These are phyloP conservation scores for Amphipoea lucens DNA, from an alignment of 2,888 invertebrate species.

Conservation along the genomic window DNA sequence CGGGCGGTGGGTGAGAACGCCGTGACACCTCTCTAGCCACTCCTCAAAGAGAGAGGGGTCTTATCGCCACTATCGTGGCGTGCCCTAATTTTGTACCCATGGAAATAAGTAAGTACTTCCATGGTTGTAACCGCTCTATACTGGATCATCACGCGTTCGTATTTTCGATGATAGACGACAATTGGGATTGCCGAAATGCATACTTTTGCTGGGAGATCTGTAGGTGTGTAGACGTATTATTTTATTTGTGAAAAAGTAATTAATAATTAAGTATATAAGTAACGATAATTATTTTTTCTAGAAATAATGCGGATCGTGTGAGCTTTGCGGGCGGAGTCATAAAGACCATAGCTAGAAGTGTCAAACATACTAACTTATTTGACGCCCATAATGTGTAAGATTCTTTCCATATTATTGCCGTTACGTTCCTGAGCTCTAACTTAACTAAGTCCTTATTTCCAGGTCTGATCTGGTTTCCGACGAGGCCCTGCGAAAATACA, in stretches of 20 bases:
- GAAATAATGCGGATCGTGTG: constrained; percentile 76
- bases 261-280: neutral
- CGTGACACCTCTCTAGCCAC: no score
- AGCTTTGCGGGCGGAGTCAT: constrained; percentile 82
- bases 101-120: neutral
- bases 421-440: neutral
- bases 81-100: neutral
- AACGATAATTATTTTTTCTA: constrained; percentile 57
- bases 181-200: neutral
- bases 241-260: neutral
- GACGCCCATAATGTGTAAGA: constrained; percentile 72
- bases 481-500: constrained; percentile 74
- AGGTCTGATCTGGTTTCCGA: constrained; percentile 74
- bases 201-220: neutral
- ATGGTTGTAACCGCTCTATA: no score
- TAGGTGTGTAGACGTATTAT: neutral
- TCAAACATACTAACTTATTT: constrained; percentile 70
- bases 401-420: neutral
- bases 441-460: constrained; percentile 17
- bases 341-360: constrained; percentile 72
- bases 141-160: no score
- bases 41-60: no score
- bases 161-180: neutral
- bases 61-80: no score
- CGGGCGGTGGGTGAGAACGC: no score